Evolutionary conservation across 2,888 invertebrate species (phyloP).

Genomic region (Erannis defoliaria): DNA sequence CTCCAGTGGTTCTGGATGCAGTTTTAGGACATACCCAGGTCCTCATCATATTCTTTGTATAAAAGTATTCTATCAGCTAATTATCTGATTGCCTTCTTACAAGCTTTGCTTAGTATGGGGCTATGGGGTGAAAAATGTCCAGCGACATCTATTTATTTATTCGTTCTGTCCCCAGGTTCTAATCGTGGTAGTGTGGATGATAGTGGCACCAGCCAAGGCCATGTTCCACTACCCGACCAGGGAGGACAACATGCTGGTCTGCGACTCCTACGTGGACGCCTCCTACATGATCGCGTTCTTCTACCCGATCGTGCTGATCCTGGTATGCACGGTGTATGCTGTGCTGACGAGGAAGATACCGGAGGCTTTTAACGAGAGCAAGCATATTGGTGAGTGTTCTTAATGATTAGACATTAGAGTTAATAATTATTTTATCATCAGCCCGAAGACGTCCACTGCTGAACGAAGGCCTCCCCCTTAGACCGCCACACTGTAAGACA

Average conservation of each 20-base stretch:
- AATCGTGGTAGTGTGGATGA: constrained; percentile 96
- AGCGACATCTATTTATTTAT: background rate
- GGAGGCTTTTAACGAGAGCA: constrained; percentile 99
- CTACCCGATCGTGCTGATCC: constrained; percentile 96
- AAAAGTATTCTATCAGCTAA: too few relatives aligned
- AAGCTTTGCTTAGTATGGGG: too few relatives aligned
- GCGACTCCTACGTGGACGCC: constrained; percentile 96
- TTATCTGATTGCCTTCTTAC: too few relatives aligned
- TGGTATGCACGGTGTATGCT: constrained; percentile 98
- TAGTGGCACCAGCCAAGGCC: constrained; percentile 95
- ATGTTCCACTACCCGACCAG: constrained; percentile 96
- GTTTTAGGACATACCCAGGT: too few relatives aligned
- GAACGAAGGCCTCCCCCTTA: too few relatives aligned
- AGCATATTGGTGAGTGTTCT: constrained; percentile 93
- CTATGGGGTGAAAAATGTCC: background rate
- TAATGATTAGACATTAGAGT: too few relatives aligned
- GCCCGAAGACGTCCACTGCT: too few relatives aligned
- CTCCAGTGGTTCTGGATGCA: too few relatives aligned
- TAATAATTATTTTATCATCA: too few relatives aligned
- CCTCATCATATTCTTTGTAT: too few relatives aligned
- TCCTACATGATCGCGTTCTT: constrained; percentile 98
- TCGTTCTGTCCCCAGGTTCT: constrained; percentile 87
- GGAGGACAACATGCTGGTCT: constrained; percentile 97
- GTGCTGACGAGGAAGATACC: constrained; percentile 98
- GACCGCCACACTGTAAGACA: too few relatives aligned